Evolutionary conservation across 2,113 vertebrate species (phyloP), one percentile per base, ranked within the genome.

Genomic region (Leiothrix lutea): DNA sequence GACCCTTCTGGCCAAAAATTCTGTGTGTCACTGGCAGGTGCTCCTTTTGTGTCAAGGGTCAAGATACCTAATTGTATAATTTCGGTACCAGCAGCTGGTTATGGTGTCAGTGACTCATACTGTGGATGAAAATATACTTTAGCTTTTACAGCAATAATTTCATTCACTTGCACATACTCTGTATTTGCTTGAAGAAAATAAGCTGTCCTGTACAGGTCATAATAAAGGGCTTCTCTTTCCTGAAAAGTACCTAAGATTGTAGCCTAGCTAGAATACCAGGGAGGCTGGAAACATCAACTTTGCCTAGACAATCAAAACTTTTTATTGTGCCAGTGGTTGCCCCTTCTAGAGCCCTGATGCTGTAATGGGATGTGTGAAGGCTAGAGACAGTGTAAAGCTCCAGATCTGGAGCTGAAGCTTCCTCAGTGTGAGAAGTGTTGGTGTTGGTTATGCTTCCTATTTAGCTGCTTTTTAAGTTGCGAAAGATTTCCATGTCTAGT

Each of bases 391-490:
- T 36, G 33, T 81, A 70, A 73, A 70, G 51, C 40, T 92, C 73
- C 62, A 54, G 36, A 70, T 79, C 62, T 92, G 71, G 29, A 95
- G 44, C 0, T 91, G 66, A 86, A 90, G 60, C 50, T 77, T 80
- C 40, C 47, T 51, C 56, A 56, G 22, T 72, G 48, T 94, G 51
- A 82, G 70, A 53, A 88, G 78, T 84, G 80, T 86, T 86, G 91
- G 36, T 92, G n/a, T 88, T 93, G 91, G 80, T 93, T 90, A 38
- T 78, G 58, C 38, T 94, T 88, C 81, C 71, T 62, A 82, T 90
- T 88, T 93, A 90, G 71, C 85, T 90, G 90, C 35, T 92, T 96
- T 92, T 88, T 60, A 73, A 81, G 62, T 83, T 86, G 79, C 74
- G 77, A 47, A 91, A 95, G 73, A 78, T 83, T 96, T 90, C 79